Base-by-base conservation (phyloP, 2,113 vertebrate genomes). In the Fulica atra region DNA sequence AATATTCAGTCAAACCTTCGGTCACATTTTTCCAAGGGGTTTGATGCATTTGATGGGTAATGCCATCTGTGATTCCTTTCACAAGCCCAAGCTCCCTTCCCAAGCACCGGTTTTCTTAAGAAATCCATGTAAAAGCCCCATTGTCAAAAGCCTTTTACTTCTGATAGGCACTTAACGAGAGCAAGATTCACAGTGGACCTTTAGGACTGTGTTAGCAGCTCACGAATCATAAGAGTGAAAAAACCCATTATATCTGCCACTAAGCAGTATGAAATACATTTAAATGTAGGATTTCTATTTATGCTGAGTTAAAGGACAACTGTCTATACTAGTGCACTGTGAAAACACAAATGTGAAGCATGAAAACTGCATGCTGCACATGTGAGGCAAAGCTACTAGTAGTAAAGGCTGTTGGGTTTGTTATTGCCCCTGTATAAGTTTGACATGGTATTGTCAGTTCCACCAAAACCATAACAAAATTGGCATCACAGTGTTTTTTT, bases 341-440 rank as follows among this genome's bases (percentile, higher is more conserved):
- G 5, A 59, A 92, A 72, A 53, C 72, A 48, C 0, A 0, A 24
- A 73, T 16, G n/a, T 59, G 56, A 74, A 10, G 23, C 23, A 8
- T 38, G 25, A 63, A n/a, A 64, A 38, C 50, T 60, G 19, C 25
- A 2, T 38, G 35, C 33, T 53, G 24, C 20, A 0, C 20, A 6
- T 29, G 29, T 53, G 38, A 36, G 56, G 10, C 31, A 65, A 74
- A 83, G 29, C 20, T 57, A 1, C n/a, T 57, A 7, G 18, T 57
- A 7, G 18, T 26, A 25, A 50, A 59, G 51, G 24, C 24, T 3
- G 2, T 35, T 0, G 0, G 35, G 26, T 46, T 69, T 59, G 42
- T 63, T 38, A 44, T 9, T 46, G 16, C 24, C 31, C 71, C 26
- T 51, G 12, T 24, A 7, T 36, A 72, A 44, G 21, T 69, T 82